Percentiles rank a stretch among this genome's conserved stretches.
Evolutionary conservation across 2,888 invertebrate species (phyloP).

Genomic region (Ceriagrion tenellum): DNA sequence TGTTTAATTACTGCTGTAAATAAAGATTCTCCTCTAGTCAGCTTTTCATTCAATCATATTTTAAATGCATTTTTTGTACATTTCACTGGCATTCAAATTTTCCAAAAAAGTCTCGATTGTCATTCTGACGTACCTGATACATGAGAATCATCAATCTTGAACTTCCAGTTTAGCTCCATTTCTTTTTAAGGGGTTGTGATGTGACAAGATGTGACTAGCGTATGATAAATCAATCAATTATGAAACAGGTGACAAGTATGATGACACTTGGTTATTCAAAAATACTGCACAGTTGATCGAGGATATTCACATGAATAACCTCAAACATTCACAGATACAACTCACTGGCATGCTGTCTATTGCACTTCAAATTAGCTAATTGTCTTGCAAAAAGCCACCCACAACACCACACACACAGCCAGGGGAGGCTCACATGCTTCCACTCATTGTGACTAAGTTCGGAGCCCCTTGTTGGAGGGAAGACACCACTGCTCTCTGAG

Average conservation of each 20-base stretch:
- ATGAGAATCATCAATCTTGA: not conserved
- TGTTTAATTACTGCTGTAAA: not conserved
- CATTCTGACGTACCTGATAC: not conserved
- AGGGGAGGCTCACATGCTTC: not conserved
- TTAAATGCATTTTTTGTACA: not conserved
- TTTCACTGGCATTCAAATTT: not conserved
- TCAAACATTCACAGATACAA: not conserved
- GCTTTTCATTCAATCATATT: not conserved
- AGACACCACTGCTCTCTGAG: conserved; percentile 50
- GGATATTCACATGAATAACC: too few relatives aligned
- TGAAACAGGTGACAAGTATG: not conserved
- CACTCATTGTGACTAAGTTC: conserved; percentile 49
- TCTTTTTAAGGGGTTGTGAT: not conserved
- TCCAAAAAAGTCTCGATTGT: not conserved
- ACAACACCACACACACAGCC: not conserved
- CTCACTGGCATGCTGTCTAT: not conserved
- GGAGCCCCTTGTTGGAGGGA: conserved; percentile 44
- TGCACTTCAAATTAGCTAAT: not conserved
- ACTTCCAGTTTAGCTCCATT: not conserved
- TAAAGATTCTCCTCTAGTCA: not conserved
- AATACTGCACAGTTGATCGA: not conserved
- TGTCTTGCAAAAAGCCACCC: not conserved
- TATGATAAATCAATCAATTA: not conserved
- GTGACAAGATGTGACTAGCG: not conserved
- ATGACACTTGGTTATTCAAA: not conserved